phyloP scores from a whole-genome alignment of 2,888 invertebrate species.

The Drosophila austrosaltans region DNA sequence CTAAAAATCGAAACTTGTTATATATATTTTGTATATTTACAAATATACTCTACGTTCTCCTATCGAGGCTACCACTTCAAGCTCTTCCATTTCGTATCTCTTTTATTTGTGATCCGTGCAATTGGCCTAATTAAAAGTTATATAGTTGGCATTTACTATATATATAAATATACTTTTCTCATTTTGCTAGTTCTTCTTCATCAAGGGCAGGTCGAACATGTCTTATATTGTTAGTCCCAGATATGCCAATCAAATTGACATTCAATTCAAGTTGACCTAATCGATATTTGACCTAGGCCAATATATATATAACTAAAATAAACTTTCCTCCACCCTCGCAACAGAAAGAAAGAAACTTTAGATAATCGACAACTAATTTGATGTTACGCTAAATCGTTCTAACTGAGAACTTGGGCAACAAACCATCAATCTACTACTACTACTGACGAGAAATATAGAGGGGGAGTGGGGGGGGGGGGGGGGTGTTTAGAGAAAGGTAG shows the following conservation, averaged over 20 bases:
- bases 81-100: too few relatives aligned
- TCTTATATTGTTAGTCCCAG: conserved; percentile 33
- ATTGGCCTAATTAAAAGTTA: neutral
- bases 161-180: neutral
- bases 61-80: too few relatives aligned
- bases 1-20: too few relatives aligned
- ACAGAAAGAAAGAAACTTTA: conserved; percentile 25
- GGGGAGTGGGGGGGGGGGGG: neutral
- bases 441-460: conserved; percentile 27
- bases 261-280: conserved; percentile 75
- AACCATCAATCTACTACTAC: conserved; percentile 32
- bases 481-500: neutral
- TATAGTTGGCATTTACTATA: too few relatives aligned
- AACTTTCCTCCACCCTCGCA: conserved; percentile 23
- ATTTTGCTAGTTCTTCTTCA: neutral
- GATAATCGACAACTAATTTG: conserved; percentile 76
- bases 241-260: conserved; percentile 74
- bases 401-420: conserved; percentile 23
- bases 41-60: too few relatives aligned
- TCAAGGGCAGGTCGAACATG: conserved; percentile 7
- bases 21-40: too few relatives aligned
- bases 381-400: conserved; percentile 65
- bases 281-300: conserved; percentile 80
- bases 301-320: conserved; percentile 53
- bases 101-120: too few relatives aligned